Conservation (phyloP, 1,140 invertebrate genomes). For the Zaprionus nigranus region DNA sequence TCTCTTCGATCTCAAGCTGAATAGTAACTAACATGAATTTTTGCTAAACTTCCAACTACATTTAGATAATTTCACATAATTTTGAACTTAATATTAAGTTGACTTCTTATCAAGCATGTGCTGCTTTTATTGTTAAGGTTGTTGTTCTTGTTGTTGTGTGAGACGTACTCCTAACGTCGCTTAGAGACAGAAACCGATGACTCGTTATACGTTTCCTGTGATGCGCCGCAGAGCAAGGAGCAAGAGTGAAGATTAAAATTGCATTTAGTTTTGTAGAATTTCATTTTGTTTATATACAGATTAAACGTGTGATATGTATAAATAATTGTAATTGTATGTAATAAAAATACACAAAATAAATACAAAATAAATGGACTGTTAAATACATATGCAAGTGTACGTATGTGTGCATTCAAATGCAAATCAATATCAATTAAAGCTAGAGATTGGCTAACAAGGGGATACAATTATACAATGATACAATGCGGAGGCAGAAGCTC, state of each 20-base stretch:
- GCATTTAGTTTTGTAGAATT: constrained; percentile 38
- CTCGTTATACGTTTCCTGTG: constrained; percentile 84
- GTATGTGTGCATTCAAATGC: constrained; percentile 26
- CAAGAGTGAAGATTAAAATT: constrained; percentile 36
- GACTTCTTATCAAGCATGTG: constrained; percentile 14
- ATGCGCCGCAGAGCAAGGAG: constrained; percentile 19
- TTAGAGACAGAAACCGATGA: constrained; percentile 73
- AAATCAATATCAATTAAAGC: constrained; percentile 44
- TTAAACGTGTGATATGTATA: constrained; percentile 42
- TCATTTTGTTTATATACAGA: constrained; percentile 51
- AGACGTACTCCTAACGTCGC: constrained; percentile 27
- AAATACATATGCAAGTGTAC: constrained; percentile 13
- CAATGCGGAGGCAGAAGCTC: constrained; percentile 4
- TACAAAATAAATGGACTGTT: constrained; percentile 36
- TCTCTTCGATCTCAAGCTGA: not conserved
- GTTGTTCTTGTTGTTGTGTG: constrained; percentile 29
- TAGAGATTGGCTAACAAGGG: constrained; percentile 64
- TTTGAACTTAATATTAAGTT: constrained; percentile 29
- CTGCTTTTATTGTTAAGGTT: constrained; percentile 36
- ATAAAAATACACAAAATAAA: constrained; percentile 46
- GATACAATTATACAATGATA: constrained; percentile 37
- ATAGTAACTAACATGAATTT: constrained; percentile 13
- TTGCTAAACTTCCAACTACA: constrained; percentile 24
- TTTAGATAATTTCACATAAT: constrained; percentile 23
- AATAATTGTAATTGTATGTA: constrained; percentile 32